Conservation (phyloP, 2,113 vertebrate species). For the Recurvirostra avosetta region DNA sequence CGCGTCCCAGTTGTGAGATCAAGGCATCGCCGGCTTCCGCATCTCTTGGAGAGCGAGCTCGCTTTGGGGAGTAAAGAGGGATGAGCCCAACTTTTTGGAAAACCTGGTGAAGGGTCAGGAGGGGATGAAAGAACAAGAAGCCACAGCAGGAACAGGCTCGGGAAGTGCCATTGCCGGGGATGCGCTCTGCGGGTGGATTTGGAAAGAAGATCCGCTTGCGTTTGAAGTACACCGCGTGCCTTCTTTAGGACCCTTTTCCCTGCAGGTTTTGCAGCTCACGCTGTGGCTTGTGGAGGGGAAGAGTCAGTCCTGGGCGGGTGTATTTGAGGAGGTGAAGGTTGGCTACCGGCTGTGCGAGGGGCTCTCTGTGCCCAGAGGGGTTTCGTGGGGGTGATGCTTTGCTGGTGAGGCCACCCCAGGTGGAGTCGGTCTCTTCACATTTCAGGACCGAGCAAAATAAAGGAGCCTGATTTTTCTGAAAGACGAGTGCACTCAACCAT, state of each 20-base stretch:
- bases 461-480: neutral
- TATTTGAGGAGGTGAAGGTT: neutral
- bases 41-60: neutral
- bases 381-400: neutral
- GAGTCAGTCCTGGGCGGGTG: neutral
- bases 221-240: neutral
- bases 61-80: neutral
- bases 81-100: neutral
- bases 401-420: neutral
- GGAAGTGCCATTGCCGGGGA: neutral
- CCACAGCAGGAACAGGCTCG: fast-evolving
- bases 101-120: neutral
- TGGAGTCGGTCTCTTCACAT: neutral
- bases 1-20: neutral
- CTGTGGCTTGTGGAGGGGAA: fast-evolving
- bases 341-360: fast-evolving
- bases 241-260: neutral
- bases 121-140: neutral
- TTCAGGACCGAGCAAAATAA: neutral
- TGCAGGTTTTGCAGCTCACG: neutral
- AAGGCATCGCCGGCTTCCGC: neutral
- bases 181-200: fast-evolving
- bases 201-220: neutral
- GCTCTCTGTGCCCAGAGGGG: neutral
- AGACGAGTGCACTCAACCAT: neutral